Evolutionary conservation across 2,113 vertebrate species (phyloP), one percentile per base, ranked within the genome.

Genomic region (Mesocricetus auratus): DNA sequence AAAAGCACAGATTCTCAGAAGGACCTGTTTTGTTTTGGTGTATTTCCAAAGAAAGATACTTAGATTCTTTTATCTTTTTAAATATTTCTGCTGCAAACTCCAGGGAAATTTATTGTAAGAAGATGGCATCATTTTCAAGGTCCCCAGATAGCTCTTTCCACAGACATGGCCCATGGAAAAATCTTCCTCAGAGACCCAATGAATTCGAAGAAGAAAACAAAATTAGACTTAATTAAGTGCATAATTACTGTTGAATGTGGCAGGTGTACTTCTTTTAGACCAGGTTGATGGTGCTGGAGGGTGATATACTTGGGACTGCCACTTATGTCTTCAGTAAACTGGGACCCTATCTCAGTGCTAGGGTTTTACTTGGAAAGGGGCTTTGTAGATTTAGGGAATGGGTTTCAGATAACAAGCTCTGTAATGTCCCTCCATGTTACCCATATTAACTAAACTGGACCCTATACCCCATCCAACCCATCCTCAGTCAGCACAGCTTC

Each of bases 161-260:
- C 47, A 86, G 74, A 93, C 83, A 47, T 95, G 78, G 56, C 78
- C 82, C 93, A 82, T 71, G 39, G 73, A 91, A 96, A 96, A 95
- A 36, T 91, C 77, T 89, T 95, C 78, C 91, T 93, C 68, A 69
- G 82, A 86, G 47, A 7, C 93, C 73, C 19, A 79, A 29, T 3
- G 58, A 97, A 95, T 93, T 94, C 82, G 56, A 93, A 93, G 83
- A 85, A 91, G 90, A 78, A 93, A 96, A 87, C 73, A 89, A 96
- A 95, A 74, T 93, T 73, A 81, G 86, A 96, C 68, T 93, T 93
- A 82, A 96, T 95, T 93, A 95, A 94, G 81, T 94, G 81, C 81
- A 74, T 95, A 77, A 96, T 95, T 89, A 74, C 78, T 96, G 83
- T 79, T 82, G 77, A 97, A 53, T 93, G 73, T 95, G 83, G 73